Evolutionary conservation across 2,113 vertebrate species (phyloP).

Genomic region (Hippocampus guttulatus): DNA sequence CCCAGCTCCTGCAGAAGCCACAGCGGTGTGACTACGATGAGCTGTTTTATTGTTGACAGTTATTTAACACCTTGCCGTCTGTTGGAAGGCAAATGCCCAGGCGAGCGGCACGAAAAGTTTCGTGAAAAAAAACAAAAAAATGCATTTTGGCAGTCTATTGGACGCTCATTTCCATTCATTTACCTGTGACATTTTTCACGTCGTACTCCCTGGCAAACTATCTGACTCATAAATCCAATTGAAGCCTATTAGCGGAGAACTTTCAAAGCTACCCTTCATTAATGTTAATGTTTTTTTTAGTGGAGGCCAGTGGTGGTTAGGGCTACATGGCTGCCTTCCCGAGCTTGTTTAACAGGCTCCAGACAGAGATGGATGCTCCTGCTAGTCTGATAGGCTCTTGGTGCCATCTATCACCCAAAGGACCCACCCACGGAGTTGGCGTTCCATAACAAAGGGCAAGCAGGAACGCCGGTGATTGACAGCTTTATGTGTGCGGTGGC

Average conservation of each 20-base stretch:
- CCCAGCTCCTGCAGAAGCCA: conserved; percentile 5
- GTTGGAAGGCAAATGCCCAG: conserved; percentile 35
- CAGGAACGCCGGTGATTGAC: conserved; percentile 68
- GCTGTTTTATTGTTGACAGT: conserved; percentile 56
- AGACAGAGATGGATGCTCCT: conserved; percentile 70
- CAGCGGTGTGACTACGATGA: conserved; percentile 37
- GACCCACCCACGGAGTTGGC: conserved; percentile 69
- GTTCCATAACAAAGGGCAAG: conserved; percentile 70
- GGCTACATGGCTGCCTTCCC: conserved; percentile 75
- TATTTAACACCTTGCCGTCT: conserved; percentile 56
- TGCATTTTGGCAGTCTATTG: conserved; percentile 50
- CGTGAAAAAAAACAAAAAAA: conserved; percentile 13
- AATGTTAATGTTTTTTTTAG: conserved; percentile 76
- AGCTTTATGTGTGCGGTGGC: conserved; percentile 66
- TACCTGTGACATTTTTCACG: conserved; percentile 63
- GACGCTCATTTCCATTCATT: conserved; percentile 64
- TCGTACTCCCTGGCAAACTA: conserved; percentile 66
- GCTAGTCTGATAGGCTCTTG: conserved; percentile 66
- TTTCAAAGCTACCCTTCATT: conserved; percentile 77
- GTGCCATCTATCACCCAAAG: conserved; percentile 68
- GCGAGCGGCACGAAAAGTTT: conserved; percentile 37
- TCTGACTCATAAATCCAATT: conserved; percentile 73
- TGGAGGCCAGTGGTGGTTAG: conserved; percentile 75
- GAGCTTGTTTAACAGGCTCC: conserved; percentile 73
- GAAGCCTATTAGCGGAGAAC: conserved; percentile 71